Conservation (phyloP, 2,888 invertebrate genomes). For the Ctena decussata region DNA sequence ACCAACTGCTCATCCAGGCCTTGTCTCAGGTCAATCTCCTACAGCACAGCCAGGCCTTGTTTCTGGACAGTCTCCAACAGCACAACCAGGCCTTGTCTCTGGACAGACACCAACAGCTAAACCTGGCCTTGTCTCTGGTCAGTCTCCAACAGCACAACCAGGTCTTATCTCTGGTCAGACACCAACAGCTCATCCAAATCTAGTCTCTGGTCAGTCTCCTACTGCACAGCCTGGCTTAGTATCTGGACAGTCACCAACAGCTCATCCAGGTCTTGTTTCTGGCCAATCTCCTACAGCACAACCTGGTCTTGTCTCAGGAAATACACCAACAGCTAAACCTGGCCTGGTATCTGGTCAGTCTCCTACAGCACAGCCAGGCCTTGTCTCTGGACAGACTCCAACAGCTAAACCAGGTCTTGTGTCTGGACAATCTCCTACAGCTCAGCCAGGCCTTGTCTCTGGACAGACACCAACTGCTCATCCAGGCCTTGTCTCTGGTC, state of each 20-base stretch:
- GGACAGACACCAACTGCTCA: constrained; percentile 37
- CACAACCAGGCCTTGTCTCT: constrained; percentile 37
- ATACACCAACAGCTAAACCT: constrained; percentile 56
- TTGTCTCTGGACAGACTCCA: constrained; percentile 42
- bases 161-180: constrained; percentile 30
- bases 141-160: constrained; percentile 55
- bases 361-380: constrained; percentile 47
- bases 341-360: constrained; percentile 19
- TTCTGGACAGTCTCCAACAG: constrained; percentile 41
- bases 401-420: constrained; percentile 40
- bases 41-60: constrained; percentile 12
- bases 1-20: constrained; percentile 51
- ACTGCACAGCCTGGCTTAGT: constrained; percentile 45
- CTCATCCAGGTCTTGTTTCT: constrained; percentile 39
- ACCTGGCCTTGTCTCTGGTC: constrained; percentile 40
- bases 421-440: constrained; percentile 55
- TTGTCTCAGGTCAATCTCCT: constrained; percentile 32
- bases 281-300: constrained; percentile 21
- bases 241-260: constrained; percentile 47
- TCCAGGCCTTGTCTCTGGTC: constrained; percentile 25
- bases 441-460: constrained; percentile 37
- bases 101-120: constrained; percentile 50
- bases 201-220: constrained; percentile 1
- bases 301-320: constrained; percentile 14
- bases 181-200: constrained; percentile 52